A percentile compares a stretch with the other conserved stretches of the same genome.
Conservation (phyloP, 53 echinoderm and acorn worm species). For the Patiria pectinifera region DNA sequence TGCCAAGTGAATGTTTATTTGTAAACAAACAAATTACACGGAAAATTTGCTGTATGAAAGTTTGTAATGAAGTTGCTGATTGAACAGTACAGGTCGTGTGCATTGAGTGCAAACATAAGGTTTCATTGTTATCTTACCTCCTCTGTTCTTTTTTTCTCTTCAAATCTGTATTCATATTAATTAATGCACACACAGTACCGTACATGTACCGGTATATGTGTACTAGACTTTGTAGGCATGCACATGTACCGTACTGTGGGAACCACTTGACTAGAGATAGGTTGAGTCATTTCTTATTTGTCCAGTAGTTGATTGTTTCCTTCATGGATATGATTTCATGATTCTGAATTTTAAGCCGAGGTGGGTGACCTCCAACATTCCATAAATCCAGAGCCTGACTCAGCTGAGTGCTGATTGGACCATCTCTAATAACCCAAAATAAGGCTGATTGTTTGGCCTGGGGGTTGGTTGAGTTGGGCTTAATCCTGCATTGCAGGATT, state of each 20-base stretch:
- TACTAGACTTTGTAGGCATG: not conserved
- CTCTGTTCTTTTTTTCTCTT: too few species aligned
- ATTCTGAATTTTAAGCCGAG: conserved; percentile 12
- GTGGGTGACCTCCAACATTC: conserved; percentile 55
- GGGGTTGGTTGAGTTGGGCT: not conserved
- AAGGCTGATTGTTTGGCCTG: conserved; percentile 59
- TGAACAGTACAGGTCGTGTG: too few species aligned
- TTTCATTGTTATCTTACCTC: not conserved
- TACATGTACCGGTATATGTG: not conserved
- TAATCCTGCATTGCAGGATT: conserved; percentile 28
- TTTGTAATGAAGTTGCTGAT: too few species aligned
- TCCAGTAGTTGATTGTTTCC: not conserved
- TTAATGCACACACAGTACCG: not conserved
- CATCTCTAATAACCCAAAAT: conserved; percentile 43
- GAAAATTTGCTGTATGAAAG: too few species aligned
- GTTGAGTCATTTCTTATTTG: not conserved
- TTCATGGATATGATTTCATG: not conserved
- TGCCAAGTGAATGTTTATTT: too few species aligned
- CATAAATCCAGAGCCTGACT: conserved; percentile 26
- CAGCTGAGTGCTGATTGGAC: conserved; percentile 30
- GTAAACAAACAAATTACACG: too few species aligned
- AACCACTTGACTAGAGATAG: not conserved
- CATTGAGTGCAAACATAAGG: not conserved
- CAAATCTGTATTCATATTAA: too few species aligned
- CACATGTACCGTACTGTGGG: not conserved